Conservation (phyloP, 1,140 invertebrate genomes). For the Thaumatotibia leucotreta region DNA sequence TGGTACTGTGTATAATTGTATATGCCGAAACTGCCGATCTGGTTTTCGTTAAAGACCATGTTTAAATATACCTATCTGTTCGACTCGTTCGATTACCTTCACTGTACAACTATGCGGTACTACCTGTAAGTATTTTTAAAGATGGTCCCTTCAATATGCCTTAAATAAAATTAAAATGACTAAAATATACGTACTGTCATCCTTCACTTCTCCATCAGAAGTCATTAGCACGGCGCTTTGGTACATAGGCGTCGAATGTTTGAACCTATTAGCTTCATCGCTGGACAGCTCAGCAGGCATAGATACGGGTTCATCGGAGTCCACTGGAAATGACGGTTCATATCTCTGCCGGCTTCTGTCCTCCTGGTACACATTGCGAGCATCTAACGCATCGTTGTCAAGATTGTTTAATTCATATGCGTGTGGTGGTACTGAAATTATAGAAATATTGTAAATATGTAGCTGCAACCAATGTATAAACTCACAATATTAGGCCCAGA, state of each 20-base stretch:
- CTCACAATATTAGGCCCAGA: neutral
- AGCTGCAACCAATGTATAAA: neutral
- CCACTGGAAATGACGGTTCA: constrained; percentile 51
- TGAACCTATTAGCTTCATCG: constrained; percentile 78
- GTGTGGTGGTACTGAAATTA: constrained; percentile 76
- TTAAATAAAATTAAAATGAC: no score
- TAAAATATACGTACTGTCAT: constrained; percentile 57
- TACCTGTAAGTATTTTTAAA: no score
- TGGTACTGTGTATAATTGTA: no score
- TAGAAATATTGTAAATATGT: constrained; percentile 14
- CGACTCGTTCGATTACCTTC: no score
- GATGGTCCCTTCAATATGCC: no score
- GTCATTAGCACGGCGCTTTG: constrained; percentile 79
- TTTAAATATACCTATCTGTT: no score
- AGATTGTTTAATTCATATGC: constrained; percentile 80
- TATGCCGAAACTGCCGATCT: no score
- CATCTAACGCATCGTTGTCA: constrained; percentile 78
- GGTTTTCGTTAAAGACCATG: no score
- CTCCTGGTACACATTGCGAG: constrained; percentile 77
- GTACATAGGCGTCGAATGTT: constrained; percentile 84
- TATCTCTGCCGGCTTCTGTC: constrained; percentile 45
- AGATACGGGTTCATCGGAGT: constrained; percentile 71
- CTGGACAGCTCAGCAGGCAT: constrained; percentile 70
- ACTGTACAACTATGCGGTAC: no score
- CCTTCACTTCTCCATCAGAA: constrained; percentile 50